Percentiles rank a stretch among this genome's conserved stretches.
phyloP scores from a whole-genome alignment of 1,140 invertebrate genomes.

The Drosophila ironensis region DNA sequence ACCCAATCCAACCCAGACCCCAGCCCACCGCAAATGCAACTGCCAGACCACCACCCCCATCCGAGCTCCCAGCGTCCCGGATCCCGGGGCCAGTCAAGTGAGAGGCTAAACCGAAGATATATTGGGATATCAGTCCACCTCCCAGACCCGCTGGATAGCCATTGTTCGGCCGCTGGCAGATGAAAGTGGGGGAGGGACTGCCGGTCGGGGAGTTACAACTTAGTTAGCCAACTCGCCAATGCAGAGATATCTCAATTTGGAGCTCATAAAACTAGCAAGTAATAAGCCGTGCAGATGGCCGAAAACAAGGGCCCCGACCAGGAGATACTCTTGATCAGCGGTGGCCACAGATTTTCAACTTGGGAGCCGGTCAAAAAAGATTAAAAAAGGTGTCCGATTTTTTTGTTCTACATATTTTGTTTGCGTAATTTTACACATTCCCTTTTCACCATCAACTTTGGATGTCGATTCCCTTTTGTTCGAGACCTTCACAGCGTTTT shows the following conservation, averaged over 20 bases:
- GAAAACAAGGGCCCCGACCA: background rate
- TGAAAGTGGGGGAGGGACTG: constrained; percentile 28
- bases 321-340: background rate
- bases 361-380: too few species aligned
- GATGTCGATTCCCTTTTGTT: too few species aligned
- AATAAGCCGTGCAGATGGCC: constrained; percentile 26
- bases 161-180: constrained; percentile 24
- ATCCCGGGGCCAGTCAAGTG: constrained; percentile 11
- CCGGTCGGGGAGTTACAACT: constrained; percentile 54
- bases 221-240: constrained; percentile 41
- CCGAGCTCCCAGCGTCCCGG: constrained; percentile 1
- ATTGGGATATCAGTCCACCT: constrained; percentile 19
- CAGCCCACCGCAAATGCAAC: too few species aligned
- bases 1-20: constrained; percentile 4
- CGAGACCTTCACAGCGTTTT: too few species aligned
- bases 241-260: constrained; percentile 73
- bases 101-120: constrained; percentile 43
- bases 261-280: constrained; percentile 51
- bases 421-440: too few species aligned
- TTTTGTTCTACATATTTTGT: too few species aligned
- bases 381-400: too few species aligned
- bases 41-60: background rate
- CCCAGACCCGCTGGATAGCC: constrained; percentile 4
- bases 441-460: too few species aligned
- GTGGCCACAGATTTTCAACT: too few species aligned